Conservation (phyloP, 1,140 invertebrate species). For the Papilio aristodemus region DNA sequence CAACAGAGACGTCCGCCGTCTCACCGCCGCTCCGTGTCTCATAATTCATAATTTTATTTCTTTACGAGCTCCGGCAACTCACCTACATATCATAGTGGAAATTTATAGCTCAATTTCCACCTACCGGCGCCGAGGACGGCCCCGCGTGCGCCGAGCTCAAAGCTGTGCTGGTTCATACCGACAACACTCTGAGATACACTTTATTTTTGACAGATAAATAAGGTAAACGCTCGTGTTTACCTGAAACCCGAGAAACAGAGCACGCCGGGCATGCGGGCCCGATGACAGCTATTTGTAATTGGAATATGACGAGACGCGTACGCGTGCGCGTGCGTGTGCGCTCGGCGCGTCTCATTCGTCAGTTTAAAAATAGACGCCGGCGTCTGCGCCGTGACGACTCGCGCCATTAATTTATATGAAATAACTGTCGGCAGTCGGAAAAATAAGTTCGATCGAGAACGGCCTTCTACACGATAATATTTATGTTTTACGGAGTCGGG, state of each 20-base stretch:
- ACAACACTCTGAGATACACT: background rate
- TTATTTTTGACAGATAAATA: slow-evolving; percentile 31
- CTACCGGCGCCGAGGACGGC: slow-evolving; percentile 30
- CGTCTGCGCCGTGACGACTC: slow-evolving; percentile 79
- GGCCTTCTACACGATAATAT: slow-evolving; percentile 77
- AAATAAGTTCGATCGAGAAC: slow-evolving; percentile 76
- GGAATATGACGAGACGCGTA: slow-evolving; percentile 74
- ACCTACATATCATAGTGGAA: slow-evolving; percentile 47
- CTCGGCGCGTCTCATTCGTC: slow-evolving; percentile 78
- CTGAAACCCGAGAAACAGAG: slow-evolving; percentile 61
- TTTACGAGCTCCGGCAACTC: slow-evolving; percentile 49
- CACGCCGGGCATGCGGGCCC: slow-evolving; percentile 57
- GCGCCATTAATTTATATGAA: slow-evolving; percentile 80
- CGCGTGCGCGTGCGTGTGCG: slow-evolving; percentile 65
- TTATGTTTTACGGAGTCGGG: slow-evolving; percentile 77
- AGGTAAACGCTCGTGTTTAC: slow-evolving; percentile 44
- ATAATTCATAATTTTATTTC: slow-evolving; percentile 80
- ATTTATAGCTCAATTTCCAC: slow-evolving; percentile 58
- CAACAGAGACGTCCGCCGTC: slow-evolving; percentile 62
- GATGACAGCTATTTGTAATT: slow-evolving; percentile 79
- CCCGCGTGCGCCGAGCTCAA: slow-evolving; percentile 9
- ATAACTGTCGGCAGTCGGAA: slow-evolving; percentile 79
- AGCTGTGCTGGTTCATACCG: background rate
- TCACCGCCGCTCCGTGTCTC: slow-evolving; percentile 67
- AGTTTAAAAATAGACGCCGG: slow-evolving; percentile 77